Evolutionary conservation across 1,140 invertebrate species (phyloP).

Genomic region (Heliconius nattereri): DNA sequence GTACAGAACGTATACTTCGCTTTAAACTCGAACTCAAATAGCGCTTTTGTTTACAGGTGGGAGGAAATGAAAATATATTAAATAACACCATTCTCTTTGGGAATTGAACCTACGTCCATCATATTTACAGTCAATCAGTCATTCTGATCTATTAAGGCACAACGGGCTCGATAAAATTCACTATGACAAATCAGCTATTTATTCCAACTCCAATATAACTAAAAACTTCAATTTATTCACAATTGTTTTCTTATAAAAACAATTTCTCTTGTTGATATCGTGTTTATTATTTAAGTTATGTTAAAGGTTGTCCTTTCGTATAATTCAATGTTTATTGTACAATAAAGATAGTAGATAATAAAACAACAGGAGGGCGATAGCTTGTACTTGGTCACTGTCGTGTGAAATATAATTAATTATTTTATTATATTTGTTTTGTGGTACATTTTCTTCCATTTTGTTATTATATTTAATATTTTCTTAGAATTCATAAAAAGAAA

Average conservation of each 20-base stretch:
- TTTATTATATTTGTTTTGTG: background rate
- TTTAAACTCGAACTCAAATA: no score
- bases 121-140: no score
- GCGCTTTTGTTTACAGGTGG: no score
- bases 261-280: background rate
- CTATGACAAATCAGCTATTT: background rate
- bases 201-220: background rate
- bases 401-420: background rate
- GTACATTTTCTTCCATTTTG: background rate
- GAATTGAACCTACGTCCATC: no score
- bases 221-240: background rate
- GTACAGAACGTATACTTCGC: no score
- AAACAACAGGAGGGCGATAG: slow-evolving; percentile 28
- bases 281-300: slow-evolving; percentile 8
- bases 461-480: background rate
- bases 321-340: slow-evolving; percentile 29
- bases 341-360: slow-evolving; percentile 26
- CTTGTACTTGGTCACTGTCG: background rate
- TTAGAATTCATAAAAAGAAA: background rate
- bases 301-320: background rate
- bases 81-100: no score
- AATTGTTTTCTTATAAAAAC: background rate
- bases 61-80: no score
- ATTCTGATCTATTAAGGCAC: no score
- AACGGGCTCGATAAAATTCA: no score